These are phyloP conservation scores for Caenorhabditis sinica DNA, from an alignment of 2,888 invertebrate genomes.

Conservation along the genomic window DNA sequence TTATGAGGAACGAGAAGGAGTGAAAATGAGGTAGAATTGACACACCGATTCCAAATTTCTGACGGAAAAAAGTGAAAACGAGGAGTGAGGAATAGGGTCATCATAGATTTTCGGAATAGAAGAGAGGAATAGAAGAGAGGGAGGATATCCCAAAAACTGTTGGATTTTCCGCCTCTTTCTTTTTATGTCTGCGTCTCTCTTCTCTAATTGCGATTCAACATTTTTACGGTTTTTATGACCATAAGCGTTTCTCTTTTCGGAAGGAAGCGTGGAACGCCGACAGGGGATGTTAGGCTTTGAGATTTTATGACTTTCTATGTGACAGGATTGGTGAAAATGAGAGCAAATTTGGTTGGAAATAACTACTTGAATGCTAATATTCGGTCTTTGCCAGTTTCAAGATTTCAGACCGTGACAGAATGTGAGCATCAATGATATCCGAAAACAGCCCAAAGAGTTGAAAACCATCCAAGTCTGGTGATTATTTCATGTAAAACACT, in stretches of 20 bases:
- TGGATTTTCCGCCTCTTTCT: conserved; percentile 1
- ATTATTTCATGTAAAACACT: no score
- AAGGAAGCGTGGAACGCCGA: no score
- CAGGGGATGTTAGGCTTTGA: no score
- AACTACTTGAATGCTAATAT: no score
- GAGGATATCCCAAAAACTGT: conserved; percentile 41
- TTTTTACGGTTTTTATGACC: conserved; percentile 12
- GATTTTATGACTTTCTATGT: no score
- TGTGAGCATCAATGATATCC: no score
- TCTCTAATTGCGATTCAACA: background rate
- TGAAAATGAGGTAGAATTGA: conserved; percentile 31
- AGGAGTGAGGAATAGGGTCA: conserved; percentile 38
- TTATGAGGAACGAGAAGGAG: background rate
- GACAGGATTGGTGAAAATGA: no score
- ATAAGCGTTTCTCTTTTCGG: background rate
- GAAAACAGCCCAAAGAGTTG: no score
- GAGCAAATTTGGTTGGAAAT: no score
- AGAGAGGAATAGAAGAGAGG: background rate
- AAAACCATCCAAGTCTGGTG: no score
- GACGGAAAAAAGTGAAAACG: conserved; percentile 28
- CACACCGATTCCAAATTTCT: background rate
- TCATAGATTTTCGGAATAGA: conserved; percentile 2
- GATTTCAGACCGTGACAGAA: no score
- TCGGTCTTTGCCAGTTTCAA: no score
- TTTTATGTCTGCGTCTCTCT: conserved; percentile 1